phyloP scores from a whole-genome alignment of 2,797 vertebrate species.

The Falco columbarius region DNA sequence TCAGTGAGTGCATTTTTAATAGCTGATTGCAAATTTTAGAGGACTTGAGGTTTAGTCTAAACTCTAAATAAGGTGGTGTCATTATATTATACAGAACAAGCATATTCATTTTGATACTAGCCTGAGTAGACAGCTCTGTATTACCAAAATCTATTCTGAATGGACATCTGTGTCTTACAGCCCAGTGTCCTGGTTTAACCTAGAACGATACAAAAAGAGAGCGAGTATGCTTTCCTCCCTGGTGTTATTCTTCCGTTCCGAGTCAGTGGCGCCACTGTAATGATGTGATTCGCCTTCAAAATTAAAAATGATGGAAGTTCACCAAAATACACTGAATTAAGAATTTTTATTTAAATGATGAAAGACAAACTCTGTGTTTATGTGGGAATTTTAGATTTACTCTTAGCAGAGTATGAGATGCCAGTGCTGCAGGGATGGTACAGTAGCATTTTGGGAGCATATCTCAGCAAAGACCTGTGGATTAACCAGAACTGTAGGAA shows the following conservation, averaged over 20 bases:
- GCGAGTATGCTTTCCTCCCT: not conserved
- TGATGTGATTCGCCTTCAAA: not conserved
- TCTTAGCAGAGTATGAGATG: not conserved
- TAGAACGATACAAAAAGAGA: not conserved
- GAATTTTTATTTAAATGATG: not conserved
- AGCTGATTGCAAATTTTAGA: not conserved
- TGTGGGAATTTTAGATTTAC: not conserved
- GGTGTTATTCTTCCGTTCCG: not conserved
- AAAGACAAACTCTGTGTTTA: not conserved
- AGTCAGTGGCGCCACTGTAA: not conserved
- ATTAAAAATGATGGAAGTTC: not conserved
- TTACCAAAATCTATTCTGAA: not conserved
- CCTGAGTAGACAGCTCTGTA: not conserved
- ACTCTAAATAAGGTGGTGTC: not conserved
- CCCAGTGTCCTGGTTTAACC: not conserved
- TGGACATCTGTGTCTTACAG: not conserved
- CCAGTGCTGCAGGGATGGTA: not conserved
- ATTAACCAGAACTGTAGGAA: not conserved
- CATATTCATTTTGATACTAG: not conserved
- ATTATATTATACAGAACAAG: not conserved
- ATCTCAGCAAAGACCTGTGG: not conserved
- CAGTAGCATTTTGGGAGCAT: not conserved
- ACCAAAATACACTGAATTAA: not conserved
- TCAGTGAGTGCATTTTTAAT: not conserved
- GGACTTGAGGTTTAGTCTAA: not conserved